A percentile compares a stretch with the other conserved stretches of the same genome.
phyloP scores from a whole-genome alignment of 2,113 vertebrate genomes.

The Protobothrops flavoviridis region DNA sequence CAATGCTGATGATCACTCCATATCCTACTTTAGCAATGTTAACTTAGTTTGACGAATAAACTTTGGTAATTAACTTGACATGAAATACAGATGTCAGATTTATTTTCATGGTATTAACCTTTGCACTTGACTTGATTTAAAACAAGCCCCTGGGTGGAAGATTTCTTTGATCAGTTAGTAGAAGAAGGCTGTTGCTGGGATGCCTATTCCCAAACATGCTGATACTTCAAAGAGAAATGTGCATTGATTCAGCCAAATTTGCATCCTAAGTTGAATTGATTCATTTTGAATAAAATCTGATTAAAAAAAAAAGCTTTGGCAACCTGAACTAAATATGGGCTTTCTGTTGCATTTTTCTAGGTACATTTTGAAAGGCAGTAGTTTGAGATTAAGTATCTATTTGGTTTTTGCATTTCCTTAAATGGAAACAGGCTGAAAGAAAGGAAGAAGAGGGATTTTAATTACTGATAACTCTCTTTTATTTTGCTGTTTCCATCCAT shows the following conservation, averaged over 20 bases:
- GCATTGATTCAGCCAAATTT: neutral
- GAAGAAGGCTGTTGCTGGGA: neutral
- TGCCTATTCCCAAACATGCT: neutral
- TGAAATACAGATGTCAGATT: neutral
- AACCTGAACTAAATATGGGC: neutral
- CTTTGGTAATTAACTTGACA: neutral
- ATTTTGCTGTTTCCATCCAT: neutral
- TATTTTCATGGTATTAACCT: neutral
- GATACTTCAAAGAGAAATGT: neutral
- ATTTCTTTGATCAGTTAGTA: neutral
- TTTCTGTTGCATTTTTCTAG: neutral
- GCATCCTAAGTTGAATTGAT: neutral
- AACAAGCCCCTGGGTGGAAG: neutral
- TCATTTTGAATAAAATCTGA: neutral
- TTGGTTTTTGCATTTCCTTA: neutral
- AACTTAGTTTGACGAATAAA: neutral
- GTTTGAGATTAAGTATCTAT: neutral
- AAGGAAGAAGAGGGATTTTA: neutral
- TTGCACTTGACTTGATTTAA: neutral
- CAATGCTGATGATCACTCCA: neutral
- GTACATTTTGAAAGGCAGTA: neutral
- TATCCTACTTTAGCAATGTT: neutral
- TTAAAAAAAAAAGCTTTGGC: neutral
- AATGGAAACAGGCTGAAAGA: neutral
- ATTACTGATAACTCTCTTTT: neutral